Evolutionary conservation across 1,140 invertebrate species (phyloP).

Genomic region (Amphibalanus amphitrite): DNA sequence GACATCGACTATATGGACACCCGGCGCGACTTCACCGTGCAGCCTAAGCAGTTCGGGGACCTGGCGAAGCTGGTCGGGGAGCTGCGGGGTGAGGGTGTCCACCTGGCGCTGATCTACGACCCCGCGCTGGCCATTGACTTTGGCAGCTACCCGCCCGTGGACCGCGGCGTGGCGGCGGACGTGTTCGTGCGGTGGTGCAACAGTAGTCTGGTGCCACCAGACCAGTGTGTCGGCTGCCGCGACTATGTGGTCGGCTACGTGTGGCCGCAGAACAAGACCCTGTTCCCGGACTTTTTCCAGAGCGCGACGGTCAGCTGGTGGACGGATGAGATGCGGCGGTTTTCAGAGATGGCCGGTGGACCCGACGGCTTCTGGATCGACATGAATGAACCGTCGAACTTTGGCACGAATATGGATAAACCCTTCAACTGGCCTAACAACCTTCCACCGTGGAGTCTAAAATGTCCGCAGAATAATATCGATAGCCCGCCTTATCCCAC

Average conservation of each 20-base stretch:
- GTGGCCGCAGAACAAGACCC: slow-evolving; percentile 13
- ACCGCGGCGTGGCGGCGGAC: slow-evolving; percentile 7
- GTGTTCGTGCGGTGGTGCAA: slow-evolving; percentile 13
- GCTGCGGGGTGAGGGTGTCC: neutral
- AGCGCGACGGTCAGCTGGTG: slow-evolving; percentile 12
- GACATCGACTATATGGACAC: slow-evolving; percentile 36
- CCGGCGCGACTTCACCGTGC: slow-evolving; percentile 30
- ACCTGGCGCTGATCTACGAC: slow-evolving; percentile 14
- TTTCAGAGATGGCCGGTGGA: slow-evolving; percentile 10
- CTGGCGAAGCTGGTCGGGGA: neutral
- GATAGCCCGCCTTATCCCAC: slow-evolving; percentile 25
- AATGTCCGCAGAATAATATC: slow-evolving; percentile 20
- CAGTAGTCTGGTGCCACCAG: slow-evolving; percentile 6
- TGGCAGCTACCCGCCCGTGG: slow-evolving; percentile 7
- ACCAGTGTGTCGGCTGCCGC: slow-evolving; percentile 8
- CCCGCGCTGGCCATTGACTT: slow-evolving; percentile 12
- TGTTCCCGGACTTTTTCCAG: slow-evolving; percentile 18
- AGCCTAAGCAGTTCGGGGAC: neutral
- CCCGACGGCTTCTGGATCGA: slow-evolving; percentile 18
- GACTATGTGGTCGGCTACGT: slow-evolving; percentile 14
- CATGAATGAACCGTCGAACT: slow-evolving; percentile 25
- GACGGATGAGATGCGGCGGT: slow-evolving; percentile 10
- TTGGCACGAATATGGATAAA: slow-evolving; percentile 26
- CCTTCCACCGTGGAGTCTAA: slow-evolving; percentile 19
- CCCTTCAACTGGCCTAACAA: slow-evolving; percentile 26